Evolutionary conservation across 2,888 invertebrate genomes (phyloP).

Genomic region (Hipparchia semele): DNA sequence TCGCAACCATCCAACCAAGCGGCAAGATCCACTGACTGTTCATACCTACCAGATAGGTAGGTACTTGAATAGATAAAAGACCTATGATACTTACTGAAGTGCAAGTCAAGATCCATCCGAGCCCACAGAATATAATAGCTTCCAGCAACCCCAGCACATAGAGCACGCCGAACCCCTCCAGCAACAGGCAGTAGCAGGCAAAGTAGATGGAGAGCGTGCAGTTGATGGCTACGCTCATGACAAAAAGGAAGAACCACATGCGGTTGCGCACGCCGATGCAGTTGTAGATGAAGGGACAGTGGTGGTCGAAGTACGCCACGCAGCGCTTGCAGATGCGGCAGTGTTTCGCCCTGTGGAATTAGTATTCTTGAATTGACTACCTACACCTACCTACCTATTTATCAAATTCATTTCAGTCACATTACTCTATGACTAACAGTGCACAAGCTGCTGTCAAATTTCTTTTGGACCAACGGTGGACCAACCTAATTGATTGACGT

Average conservation of each 20-base stretch:
- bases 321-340: slow-evolving; percentile 96
- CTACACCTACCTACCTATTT: no score
- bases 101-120: slow-evolving; percentile 94
- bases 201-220: slow-evolving; percentile 94
- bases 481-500: no score
- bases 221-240: slow-evolving; percentile 93
- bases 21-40: no score
- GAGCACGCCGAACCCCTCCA: slow-evolving; percentile 93
- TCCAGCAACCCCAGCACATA: slow-evolving; percentile 92
- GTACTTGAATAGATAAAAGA: background rate
- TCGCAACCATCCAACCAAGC: no score
- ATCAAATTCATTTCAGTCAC: no score
- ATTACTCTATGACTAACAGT: no score
- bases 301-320: slow-evolving; percentile 95
- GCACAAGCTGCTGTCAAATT: no score
- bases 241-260: slow-evolving; percentile 96
- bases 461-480: no score
- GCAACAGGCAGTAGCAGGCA: slow-evolving; percentile 92
- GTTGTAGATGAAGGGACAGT: slow-evolving; percentile 97
- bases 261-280: slow-evolving; percentile 96
- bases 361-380: background rate
- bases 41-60: no score
- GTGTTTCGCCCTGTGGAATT: slow-evolving; percentile 87
- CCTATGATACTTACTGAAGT: slow-evolving; percentile 87
- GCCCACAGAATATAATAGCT: slow-evolving; percentile 91